Base-by-base conservation (phyloP, 1,140 invertebrate genomes). In the Yoshiicerus persimilis region DNA sequence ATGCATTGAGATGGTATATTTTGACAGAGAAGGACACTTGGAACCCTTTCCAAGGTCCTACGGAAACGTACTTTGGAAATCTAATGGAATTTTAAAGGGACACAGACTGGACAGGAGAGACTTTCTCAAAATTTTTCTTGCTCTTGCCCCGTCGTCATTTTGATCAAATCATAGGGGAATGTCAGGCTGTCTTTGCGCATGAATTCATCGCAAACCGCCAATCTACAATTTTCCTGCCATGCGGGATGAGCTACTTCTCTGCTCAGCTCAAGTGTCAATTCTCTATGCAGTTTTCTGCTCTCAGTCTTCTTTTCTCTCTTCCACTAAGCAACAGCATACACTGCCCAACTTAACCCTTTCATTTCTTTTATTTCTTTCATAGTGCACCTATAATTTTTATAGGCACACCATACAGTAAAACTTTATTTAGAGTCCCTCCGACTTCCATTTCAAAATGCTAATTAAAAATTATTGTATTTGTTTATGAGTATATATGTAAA, bases 151-250 rank as follows among this genome's bases (percentile, higher is more conserved):
- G 86, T 87, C 86, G 86, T 87, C 87, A 87, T 87, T 87, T 87
- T 87, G 87, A 87, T 87, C 75, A 87, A 87, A 87, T 87, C 87
- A 83, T 87, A 87, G 80, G 87, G 87, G 87, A 87, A 87, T 87
- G 87, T 87, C 87, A 84, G 39, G 36, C n/a, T 41, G 39, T 13
- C 39, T 62, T 47, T 87, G 87, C 87, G 87, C 87, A 87, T 87
- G 77, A 83, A 30, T 80, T 80, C 34, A 34, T 80, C 32, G n/a
- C n/a, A 16, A 80, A 30, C 75, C 75, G 75, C 47, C 41, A 85
- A 85, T 62, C 83, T 85, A 30, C 41, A 36, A 47, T 62, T 47
- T 62, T 85, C 41, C 83, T 62, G 27, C 83, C 83, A 47, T 62
- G 47, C 39, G 83, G 25, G 83, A 85, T 85, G 23, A 30, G 47